Conservation (phyloP, 2,888 invertebrate genomes). For the Ceriagrion tenellum region DNA sequence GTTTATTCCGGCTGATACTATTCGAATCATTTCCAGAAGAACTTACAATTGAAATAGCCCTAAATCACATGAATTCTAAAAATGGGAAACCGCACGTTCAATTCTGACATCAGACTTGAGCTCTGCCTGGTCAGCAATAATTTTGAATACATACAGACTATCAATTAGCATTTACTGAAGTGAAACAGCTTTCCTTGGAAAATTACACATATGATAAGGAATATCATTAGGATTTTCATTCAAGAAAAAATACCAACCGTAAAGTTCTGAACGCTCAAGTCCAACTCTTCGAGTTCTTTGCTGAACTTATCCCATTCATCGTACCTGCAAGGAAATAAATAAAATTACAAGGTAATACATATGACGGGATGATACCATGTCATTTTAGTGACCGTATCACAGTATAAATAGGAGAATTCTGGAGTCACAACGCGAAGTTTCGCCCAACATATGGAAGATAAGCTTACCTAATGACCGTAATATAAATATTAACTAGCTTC, state of each 20-base stretch:
- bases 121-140: too few species aligned
- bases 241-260: constrained; percentile 83
- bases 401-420: not conserved
- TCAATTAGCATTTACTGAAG: too few species aligned
- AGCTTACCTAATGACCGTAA: constrained; percentile 88
- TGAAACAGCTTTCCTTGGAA: too few species aligned
- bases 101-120: too few species aligned
- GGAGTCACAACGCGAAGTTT: not conserved
- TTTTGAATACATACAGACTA: constrained; percentile 16
- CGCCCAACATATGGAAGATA: not conserved
- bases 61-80: not conserved
- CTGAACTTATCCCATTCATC: constrained; percentile 96
- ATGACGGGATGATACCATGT: not conserved
- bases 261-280: constrained; percentile 93
- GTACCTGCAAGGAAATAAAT: constrained; percentile 80
- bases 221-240: not conserved
- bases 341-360: not conserved
- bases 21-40: too few species aligned
- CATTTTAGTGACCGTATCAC: not conserved
- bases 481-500: constrained; percentile 93
- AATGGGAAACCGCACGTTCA: not conserved
- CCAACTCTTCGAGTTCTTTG: constrained; percentile 91
- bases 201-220: too few species aligned
- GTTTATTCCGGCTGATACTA: too few species aligned
- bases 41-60: too few species aligned